phyloP scores from a whole-genome alignment of 2,888 invertebrate genomes.

The Eristalis tenax region DNA sequence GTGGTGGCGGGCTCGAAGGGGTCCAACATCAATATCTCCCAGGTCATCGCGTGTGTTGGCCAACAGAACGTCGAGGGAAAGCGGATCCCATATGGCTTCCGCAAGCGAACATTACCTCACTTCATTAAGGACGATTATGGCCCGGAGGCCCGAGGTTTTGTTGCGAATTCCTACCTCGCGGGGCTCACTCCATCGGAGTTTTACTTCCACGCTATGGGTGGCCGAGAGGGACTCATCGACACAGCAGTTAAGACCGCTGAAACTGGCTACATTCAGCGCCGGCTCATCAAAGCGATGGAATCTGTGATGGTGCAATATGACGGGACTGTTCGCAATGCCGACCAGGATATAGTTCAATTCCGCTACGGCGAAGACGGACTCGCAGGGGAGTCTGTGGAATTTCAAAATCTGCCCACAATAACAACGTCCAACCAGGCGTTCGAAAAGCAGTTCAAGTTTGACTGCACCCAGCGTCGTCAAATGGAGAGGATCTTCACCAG shows the following conservation, averaged over 20 bases:
- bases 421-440: conserved; percentile 90
- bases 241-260: conserved; percentile 99
- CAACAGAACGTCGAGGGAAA: conserved; percentile 99
- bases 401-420: conserved; percentile 88
- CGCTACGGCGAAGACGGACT: conserved; percentile 98
- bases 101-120: conserved; percentile 97
- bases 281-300: conserved; percentile 99
- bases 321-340: conserved; percentile 96
- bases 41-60: conserved; percentile 99
- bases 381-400: conserved; percentile 96
- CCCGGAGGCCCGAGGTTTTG: conserved; percentile 98
- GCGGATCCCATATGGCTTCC: conserved; percentile 98
- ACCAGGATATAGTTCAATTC: conserved; percentile 92
- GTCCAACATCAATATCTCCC: conserved; percentile 99
- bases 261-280: conserved; percentile 98
- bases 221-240: conserved; percentile 99
- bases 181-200: conserved; percentile 98
- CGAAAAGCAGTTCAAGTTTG: conserved; percentile 95
- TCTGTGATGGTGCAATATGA: conserved; percentile 98
- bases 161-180: conserved; percentile 98
- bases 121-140: conserved; percentile 99
- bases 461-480: conserved; percentile 94
- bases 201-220: conserved; percentile 99
- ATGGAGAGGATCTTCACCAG: conserved; percentile 87
- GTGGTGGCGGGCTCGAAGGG: conserved; percentile 99